phyloP scores from a whole-genome alignment of 2,797 vertebrate species.

The Chelon auratus region DNA sequence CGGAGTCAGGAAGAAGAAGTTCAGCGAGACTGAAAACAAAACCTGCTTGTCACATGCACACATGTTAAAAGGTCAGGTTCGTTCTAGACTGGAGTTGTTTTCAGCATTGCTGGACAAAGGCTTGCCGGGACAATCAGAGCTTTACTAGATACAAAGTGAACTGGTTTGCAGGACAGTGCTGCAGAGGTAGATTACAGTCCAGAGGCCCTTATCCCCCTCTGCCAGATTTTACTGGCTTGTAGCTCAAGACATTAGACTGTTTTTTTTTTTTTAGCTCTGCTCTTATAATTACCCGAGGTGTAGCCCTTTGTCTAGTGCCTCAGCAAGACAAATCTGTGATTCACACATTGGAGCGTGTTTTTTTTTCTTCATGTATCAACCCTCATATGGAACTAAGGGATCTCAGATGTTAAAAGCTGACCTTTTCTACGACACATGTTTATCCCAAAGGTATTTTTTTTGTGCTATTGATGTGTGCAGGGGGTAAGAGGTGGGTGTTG shows the following conservation, averaged over 20 bases:
- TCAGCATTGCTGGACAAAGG: slow-evolving; percentile 29
- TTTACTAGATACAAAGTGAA: slow-evolving; percentile 35
- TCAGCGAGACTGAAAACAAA: no score
- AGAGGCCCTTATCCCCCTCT: slow-evolving; percentile 59
- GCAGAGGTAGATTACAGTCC: slow-evolving; percentile 49
- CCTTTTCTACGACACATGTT: not conserved
- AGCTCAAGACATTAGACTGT: slow-evolving; percentile 51
- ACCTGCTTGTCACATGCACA: no score
- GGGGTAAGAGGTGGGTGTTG: no score
- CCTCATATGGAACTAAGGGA: not conserved
- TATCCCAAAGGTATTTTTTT: not conserved
- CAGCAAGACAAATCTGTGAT: not conserved
- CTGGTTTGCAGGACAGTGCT: slow-evolving; percentile 5
- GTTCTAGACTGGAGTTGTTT: slow-evolving; percentile 12
- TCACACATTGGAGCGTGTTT: not conserved
- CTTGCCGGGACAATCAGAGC: slow-evolving; percentile 21
- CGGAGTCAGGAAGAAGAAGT: no score
- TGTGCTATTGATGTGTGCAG: no score
- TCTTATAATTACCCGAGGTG: slow-evolving; percentile 27
- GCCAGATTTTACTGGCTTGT: slow-evolving; percentile 61
- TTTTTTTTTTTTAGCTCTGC: slow-evolving; percentile 50
- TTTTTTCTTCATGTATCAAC: not conserved
- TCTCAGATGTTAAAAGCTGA: not conserved
- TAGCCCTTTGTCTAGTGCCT: no score
- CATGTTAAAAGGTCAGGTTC: no score